A percentile compares a stretch with the other conserved stretches of the same genome.
These are phyloP conservation scores for Drosophila cardini DNA, from an alignment of 1,140 invertebrate genomes.

Conservation along the genomic window DNA sequence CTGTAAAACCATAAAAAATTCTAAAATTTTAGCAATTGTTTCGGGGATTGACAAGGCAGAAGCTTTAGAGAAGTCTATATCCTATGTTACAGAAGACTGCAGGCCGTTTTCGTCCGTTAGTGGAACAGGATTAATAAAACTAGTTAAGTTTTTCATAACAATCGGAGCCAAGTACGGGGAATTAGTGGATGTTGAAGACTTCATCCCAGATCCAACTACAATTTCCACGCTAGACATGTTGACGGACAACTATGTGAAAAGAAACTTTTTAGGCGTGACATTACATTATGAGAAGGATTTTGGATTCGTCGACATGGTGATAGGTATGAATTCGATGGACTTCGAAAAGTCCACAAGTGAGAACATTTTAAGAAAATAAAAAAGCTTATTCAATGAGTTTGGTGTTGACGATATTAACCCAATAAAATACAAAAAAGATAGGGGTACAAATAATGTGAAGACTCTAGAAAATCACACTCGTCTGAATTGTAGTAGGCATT, in stretches of 20 bases:
- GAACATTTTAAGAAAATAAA: conserved; percentile 30
- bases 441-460: conserved; percentile 25
- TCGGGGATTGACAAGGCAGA: not conserved
- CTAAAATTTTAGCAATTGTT: no score
- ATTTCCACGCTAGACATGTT: conserved; percentile 40
- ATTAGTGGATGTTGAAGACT: conserved; percentile 36
- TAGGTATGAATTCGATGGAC: conserved; percentile 52
- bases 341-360: conserved; percentile 38
- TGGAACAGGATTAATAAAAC: conserved; percentile 31
- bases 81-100: conserved; percentile 30
- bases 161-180: conserved; percentile 43
- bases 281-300: conserved; percentile 27
- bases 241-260: conserved; percentile 40
- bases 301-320: conserved; percentile 28
- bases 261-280: conserved; percentile 47
- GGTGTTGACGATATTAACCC: conserved; percentile 23
- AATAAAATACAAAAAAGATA: conserved; percentile 37
- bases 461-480: conserved; percentile 21
- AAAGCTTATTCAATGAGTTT: conserved; percentile 30
- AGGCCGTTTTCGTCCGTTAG: conserved; percentile 38
- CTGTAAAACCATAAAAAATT: no score
- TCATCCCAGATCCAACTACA: conserved; percentile 34
- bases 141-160: conserved; percentile 41
- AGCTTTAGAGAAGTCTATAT: not conserved
- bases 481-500: conserved; percentile 30